These are phyloP conservation scores for Ctenodactylus gundi DNA, from an alignment of 2,113 vertebrate species.

Conservation along the genomic window DNA sequence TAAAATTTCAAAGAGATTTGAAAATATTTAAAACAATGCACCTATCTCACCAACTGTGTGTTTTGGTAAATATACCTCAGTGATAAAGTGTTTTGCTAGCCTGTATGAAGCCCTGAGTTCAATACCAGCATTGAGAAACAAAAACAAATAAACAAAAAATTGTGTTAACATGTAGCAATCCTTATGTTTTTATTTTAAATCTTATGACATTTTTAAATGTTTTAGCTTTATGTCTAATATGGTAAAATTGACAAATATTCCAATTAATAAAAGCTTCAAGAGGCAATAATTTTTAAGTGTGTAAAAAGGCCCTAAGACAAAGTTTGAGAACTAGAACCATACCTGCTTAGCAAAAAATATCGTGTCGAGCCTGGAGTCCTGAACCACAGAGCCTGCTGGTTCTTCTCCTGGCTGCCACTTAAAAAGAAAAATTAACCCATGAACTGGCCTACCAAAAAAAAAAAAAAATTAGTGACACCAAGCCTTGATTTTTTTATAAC, in stretches of 20 bases:
- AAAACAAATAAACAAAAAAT: background rate
- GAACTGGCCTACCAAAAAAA: slow-evolving; percentile 93
- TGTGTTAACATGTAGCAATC: background rate
- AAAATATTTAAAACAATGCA: background rate
- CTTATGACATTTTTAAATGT: background rate
- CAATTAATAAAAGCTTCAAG: background rate
- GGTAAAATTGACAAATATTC: slow-evolving; percentile 2
- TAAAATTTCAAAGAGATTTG: background rate
- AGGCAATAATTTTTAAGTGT: background rate
- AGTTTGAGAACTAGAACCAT: slow-evolving; percentile 4
- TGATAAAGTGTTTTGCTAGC: background rate
- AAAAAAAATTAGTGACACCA: slow-evolving; percentile 41
- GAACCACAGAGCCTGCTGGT: slow-evolving; percentile 97
- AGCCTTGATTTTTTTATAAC: background rate
- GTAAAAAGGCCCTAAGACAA: background rate
- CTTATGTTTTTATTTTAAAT: background rate
- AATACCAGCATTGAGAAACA: too few species aligned
- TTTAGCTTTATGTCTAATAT: slow-evolving; percentile 21
- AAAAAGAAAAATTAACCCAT: slow-evolving; percentile 98
- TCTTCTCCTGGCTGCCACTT: slow-evolving; percentile 99
- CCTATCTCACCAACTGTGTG: background rate
- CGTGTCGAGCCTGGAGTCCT: slow-evolving; percentile 96
- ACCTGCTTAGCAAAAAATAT: slow-evolving; percentile 99
- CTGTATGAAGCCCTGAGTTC: background rate
- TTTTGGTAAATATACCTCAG: background rate